These are phyloP conservation scores for Acropora yongei DNA, from an alignment of 64 coral and sea anemone species.

Conservation along the genomic window DNA sequence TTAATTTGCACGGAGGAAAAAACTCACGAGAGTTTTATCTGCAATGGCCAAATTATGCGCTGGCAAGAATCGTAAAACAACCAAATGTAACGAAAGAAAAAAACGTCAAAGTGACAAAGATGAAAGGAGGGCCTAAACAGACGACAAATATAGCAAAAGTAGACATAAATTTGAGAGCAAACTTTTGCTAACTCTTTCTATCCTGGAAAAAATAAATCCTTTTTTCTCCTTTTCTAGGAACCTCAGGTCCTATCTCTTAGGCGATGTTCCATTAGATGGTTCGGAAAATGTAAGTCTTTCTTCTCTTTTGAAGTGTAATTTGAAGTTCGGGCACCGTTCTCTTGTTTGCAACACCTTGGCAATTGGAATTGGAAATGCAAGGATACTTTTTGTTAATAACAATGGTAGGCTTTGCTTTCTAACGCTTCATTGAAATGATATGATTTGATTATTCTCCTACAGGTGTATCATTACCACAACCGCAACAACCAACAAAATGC, in stretches of 20 bases:
- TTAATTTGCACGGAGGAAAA: too few species aligned
- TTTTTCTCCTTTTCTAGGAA: constrained; percentile 47
- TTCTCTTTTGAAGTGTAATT: neutral
- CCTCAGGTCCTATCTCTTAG: constrained; percentile 91
- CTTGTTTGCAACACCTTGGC: neutral
- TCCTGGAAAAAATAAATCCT: neutral
- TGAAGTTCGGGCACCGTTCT: neutral
- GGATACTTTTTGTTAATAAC: neutral
- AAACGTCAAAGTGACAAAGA: too few species aligned
- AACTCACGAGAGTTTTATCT: too few species aligned
- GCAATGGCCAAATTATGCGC: too few species aligned
- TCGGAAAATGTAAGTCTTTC: constrained; percentile 77
- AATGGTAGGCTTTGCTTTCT: neutral
- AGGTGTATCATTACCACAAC: constrained; percentile 75
- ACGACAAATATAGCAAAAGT: too few species aligned
- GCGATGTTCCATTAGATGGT: constrained; percentile 94
- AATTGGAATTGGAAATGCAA: neutral
- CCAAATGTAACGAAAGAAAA: too few species aligned
- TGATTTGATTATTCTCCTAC: neutral
- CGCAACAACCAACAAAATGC: constrained; percentile 24
- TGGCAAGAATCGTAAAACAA: too few species aligned
- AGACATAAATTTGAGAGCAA: too few species aligned
- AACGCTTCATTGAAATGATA: neutral
- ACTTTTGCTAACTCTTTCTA: too few species aligned
- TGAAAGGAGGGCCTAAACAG: too few species aligned